Percentiles rank a stretch among this genome's conserved stretches.
Conservation (phyloP, 2,113 vertebrate species). For the Meriones unguiculatus region DNA sequence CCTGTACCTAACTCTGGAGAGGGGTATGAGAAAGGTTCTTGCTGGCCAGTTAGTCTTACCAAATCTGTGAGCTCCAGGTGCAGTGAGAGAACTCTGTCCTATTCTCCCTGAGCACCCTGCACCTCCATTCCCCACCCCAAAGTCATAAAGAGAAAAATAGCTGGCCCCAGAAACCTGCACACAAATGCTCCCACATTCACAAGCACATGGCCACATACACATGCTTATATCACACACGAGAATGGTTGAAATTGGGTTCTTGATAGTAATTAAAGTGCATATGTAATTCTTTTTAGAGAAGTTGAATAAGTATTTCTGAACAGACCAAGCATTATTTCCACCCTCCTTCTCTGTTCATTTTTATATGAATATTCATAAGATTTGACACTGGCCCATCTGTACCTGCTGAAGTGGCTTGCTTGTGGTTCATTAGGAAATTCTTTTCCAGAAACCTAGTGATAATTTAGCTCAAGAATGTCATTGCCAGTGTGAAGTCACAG, state of each 20-base stretch:
- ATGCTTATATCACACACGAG: neutral
- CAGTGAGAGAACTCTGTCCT: neutral
- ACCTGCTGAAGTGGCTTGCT: slow-evolving; percentile 12
- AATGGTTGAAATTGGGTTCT: slow-evolving; percentile 1
- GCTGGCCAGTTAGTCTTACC: neutral
- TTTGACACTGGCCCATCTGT: neutral
- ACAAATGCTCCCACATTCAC: neutral
- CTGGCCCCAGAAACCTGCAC: neutral
- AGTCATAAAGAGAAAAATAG: too few species aligned
- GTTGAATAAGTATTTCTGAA: slow-evolving; percentile 15
- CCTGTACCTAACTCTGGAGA: neutral
- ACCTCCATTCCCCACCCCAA: neutral
- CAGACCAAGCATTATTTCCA: neutral
- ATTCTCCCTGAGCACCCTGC: neutral
- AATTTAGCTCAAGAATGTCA: neutral
- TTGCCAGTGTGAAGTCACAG: neutral
- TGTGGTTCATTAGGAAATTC: neutral
- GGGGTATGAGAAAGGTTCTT: neutral
- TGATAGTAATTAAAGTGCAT: neutral
- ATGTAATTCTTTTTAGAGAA: slow-evolving; percentile 22
- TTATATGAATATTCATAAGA: neutral
- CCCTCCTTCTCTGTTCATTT: neutral
- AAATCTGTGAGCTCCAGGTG: too few species aligned
- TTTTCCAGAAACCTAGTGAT: neutral
- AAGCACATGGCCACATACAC: neutral